phyloP scores from a whole-genome alignment of 2,888 invertebrate species.

The Teleiodes luculella region DNA sequence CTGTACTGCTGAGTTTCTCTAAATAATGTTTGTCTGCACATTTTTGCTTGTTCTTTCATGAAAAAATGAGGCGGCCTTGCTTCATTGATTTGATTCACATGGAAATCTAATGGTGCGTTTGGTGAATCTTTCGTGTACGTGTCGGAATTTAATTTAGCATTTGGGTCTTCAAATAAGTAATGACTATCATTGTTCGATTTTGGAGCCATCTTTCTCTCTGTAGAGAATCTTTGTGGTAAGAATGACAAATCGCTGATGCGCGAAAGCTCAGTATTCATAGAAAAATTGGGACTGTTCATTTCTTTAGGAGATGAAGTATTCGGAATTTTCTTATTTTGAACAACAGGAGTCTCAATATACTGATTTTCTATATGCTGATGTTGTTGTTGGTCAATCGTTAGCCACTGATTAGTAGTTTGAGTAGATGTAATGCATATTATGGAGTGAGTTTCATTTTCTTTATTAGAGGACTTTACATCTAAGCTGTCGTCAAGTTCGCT shows the following conservation, averaged over 20 bases:
- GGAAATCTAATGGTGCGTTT: conserved; percentile 45
- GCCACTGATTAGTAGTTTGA: conserved; percentile 53
- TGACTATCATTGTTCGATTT: conserved; percentile 57
- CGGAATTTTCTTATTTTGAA: conserved; percentile 59
- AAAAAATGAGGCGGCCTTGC: conserved; percentile 42
- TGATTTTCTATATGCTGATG: conserved; percentile 37
- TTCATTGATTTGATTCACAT: conserved; percentile 42
- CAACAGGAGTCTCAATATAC: conserved; percentile 40
- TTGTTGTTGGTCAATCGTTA: conserved; percentile 44
- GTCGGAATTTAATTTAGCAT: conserved; percentile 61
- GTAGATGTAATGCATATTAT: conserved; percentile 53
- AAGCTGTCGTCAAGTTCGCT: conserved; percentile 63
- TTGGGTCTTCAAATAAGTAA: conserved; percentile 51
- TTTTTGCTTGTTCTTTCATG: conserved; percentile 48
- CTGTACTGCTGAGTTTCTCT: conserved; percentile 51
- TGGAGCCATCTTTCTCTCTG: conserved; percentile 60
- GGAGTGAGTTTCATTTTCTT: conserved; percentile 63
- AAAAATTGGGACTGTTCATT: conserved; percentile 65
- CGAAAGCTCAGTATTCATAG: conserved; percentile 70
- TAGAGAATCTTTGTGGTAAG: conserved; percentile 65
- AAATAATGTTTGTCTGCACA: conserved; percentile 64
- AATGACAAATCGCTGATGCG: conserved; percentile 70
- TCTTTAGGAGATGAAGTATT: conserved; percentile 72
- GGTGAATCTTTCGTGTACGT: conserved; percentile 77
- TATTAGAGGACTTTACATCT: conserved; percentile 45